Percentiles rank a stretch among this genome's conserved stretches.
Conservation (phyloP, 2,888 invertebrate species). For the Hermaeophaga mercurialis region DNA sequence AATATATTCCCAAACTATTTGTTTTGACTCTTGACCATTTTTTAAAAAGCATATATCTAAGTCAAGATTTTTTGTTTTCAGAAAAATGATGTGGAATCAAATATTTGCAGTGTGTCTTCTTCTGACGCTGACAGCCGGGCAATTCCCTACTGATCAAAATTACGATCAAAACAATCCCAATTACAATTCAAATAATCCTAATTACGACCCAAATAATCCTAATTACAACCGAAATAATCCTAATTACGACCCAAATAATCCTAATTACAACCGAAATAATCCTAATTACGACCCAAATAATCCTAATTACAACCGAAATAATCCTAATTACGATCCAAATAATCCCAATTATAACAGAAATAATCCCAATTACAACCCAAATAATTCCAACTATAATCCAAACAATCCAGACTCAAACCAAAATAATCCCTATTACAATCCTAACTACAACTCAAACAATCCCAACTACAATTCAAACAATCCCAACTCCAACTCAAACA, state of each 20-base stretch:
- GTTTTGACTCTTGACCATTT: too few relatives aligned
- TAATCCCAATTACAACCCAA: constrained; percentile 22
- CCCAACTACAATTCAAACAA: constrained; percentile 24
- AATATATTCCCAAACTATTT: too few relatives aligned
- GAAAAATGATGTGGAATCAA: constrained; percentile 12
- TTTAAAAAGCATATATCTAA: too few relatives aligned
- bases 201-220: constrained; percentile 31
- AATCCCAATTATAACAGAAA: constrained; percentile 24
- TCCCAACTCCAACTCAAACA: constrained; percentile 27
- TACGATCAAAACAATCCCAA: constrained; percentile 20
- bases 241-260: constrained; percentile 23
- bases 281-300: constrained; percentile 27
- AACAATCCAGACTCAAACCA: constrained; percentile 25
- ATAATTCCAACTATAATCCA: constrained; percentile 31
- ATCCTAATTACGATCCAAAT: constrained; percentile 26
- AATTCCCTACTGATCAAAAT: constrained; percentile 21
- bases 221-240: constrained; percentile 27
- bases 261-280: constrained; percentile 22
- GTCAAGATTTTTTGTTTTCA: constrained; percentile 20
- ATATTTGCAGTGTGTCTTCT: constrained; percentile 14
- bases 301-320: constrained; percentile 17
- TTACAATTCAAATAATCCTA: constrained; percentile 19
- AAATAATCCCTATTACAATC: constrained; percentile 20
- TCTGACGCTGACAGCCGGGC: constrained; percentile 6
- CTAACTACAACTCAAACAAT: constrained; percentile 25